Evolutionary conservation across 2,888 invertebrate genomes (phyloP).

Genomic region (Cryptops parisi): DNA sequence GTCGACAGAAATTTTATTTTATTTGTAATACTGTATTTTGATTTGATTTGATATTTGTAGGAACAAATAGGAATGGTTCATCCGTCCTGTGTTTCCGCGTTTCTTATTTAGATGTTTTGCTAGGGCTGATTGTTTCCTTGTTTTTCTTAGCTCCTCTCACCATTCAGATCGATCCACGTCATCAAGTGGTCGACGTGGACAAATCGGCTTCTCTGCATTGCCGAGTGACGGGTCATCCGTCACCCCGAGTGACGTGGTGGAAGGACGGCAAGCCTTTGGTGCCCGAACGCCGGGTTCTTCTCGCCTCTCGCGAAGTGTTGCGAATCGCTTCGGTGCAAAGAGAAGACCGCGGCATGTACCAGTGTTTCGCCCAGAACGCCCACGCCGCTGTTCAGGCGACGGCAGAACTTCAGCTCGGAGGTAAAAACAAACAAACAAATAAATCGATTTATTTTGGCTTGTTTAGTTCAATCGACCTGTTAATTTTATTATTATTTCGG

Average conservation of each 20-base stretch:
- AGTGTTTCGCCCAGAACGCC: slow-evolving; percentile 24
- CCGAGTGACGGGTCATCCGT: slow-evolving; percentile 18
- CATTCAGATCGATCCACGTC: slow-evolving; percentile 13
- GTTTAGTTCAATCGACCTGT: too few species aligned
- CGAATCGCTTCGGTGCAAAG: slow-evolving; percentile 27
- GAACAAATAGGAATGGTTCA: too few species aligned
- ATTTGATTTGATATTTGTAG: too few species aligned
- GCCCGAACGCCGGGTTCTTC: slow-evolving; percentile 18
- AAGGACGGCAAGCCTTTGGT: slow-evolving; percentile 22
- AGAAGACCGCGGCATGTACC: slow-evolving; percentile 34
- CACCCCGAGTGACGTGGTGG: slow-evolving; percentile 22
- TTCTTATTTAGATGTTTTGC: too few species aligned
- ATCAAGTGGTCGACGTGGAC: slow-evolving; percentile 21
- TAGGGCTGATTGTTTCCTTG: not conserved
- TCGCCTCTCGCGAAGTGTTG: slow-evolving; percentile 21
- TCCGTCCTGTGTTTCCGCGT: too few species aligned
- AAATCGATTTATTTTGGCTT: too few species aligned
- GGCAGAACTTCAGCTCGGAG: slow-evolving; percentile 48
- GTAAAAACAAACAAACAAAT: too few species aligned
- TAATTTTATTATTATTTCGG: too few species aligned
- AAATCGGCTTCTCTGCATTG: slow-evolving; percentile 21
- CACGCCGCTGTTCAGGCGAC: slow-evolving; percentile 48
- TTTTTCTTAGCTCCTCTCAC: not conserved
- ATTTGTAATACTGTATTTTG: too few species aligned
- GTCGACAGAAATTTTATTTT: too few species aligned